Conservation (phyloP, 2,113 vertebrate species). For the Phoenicopterus ruber region DNA sequence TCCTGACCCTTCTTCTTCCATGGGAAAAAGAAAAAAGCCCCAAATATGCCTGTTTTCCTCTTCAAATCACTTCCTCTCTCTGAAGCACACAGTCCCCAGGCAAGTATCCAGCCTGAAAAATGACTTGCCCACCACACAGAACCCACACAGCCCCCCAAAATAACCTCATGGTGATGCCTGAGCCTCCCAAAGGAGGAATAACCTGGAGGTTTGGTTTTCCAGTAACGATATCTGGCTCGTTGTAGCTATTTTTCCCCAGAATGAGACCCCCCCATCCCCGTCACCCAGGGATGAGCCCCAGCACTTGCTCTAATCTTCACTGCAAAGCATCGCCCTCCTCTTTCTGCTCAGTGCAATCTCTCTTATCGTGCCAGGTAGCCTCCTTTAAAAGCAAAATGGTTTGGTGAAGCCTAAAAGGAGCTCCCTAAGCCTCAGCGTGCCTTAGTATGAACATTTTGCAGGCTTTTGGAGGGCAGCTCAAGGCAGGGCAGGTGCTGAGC, state of each 20-base stretch:
- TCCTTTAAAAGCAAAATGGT: background rate
- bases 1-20: constrained; percentile 19
- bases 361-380: background rate
- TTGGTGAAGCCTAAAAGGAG: constrained; percentile 2
- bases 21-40: background rate
- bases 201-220: background rate
- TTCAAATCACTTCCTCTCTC: background rate
- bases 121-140: background rate
- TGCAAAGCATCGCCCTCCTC: background rate
- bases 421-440: background rate
- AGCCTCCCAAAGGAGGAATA: background rate
- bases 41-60: background rate
- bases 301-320: background rate
- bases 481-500: background rate
- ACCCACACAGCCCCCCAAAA: background rate
- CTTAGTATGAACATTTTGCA: background rate
- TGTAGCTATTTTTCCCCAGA: background rate
- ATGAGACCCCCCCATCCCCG: background rate
- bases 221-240: background rate
- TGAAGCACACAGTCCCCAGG: background rate
- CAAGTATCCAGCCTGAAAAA: background rate
- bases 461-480: background rate
- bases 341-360: background rate
- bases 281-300: background rate
- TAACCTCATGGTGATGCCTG: background rate